Percentiles rank a stretch among this genome's conserved stretches.
Evolutionary conservation across 2,888 invertebrate genomes (phyloP).

Genomic region (Flexamia atlantica): DNA sequence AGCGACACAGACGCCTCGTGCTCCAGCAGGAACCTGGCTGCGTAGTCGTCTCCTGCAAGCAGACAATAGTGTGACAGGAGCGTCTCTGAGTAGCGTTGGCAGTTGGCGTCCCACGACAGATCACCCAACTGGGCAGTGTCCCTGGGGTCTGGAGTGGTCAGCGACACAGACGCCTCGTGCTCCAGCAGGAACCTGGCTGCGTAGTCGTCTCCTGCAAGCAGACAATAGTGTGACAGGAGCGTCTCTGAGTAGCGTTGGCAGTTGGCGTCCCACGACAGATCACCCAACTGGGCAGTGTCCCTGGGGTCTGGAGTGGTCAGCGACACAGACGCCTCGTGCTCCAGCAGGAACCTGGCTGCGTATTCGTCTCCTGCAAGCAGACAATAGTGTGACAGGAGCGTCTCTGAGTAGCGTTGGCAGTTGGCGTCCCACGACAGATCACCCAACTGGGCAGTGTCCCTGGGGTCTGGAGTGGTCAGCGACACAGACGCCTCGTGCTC

Average conservation of each 20-base stretch:
- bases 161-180: slow-evolving; percentile 84
- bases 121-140: slow-evolving; percentile 90
- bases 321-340: slow-evolving; percentile 85
- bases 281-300: no score
- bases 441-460: no score
- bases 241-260: no score
- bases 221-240: no score
- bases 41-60: slow-evolving; percentile 84
- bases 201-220: slow-evolving; percentile 84
- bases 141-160: slow-evolving; percentile 79
- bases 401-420: no score
- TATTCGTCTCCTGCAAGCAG: slow-evolving; percentile 90
- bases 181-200: slow-evolving; percentile 90
- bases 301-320: slow-evolving; percentile 79
- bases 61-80: no score
- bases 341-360: slow-evolving; percentile 89
- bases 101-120: no score
- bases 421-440: no score
- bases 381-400: no score
- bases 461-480: slow-evolving; percentile 78
- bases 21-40: slow-evolving; percentile 90
- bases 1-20: slow-evolving; percentile 84
- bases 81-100: no score
- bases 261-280: no score
- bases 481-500: slow-evolving; percentile 86